These are phyloP conservation scores for Elysia crispata DNA, from an alignment of 2,888 invertebrate species.

Conservation along the genomic window DNA sequence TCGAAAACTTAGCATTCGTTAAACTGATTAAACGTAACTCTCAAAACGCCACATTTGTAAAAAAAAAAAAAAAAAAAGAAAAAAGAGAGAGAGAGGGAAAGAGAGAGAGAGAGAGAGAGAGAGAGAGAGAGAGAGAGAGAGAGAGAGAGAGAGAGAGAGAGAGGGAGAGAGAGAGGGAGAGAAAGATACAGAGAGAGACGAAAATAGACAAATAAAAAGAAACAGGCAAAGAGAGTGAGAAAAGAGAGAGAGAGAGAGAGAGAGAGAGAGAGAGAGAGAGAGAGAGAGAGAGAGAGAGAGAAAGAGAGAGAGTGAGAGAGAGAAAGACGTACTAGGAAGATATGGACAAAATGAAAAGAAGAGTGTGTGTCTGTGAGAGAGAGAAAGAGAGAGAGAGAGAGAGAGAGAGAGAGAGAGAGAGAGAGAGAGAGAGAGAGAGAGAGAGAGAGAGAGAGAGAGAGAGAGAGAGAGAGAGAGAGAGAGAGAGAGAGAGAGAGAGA, in stretches of 20 bases:
- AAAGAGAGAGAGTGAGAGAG: background rate
- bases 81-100: no score
- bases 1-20: no score
- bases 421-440: background rate
- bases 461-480: slow-evolving; percentile 20
- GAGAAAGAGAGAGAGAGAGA: slow-evolving; percentile 17
- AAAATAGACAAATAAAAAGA: no score
- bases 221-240: no score
- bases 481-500: slow-evolving; percentile 6
- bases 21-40: no score
- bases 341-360: slow-evolving; percentile 2
- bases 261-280: background rate
- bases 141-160: no score
- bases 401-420: slow-evolving; percentile 1
- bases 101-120: no score
- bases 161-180: no score
- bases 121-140: no score
- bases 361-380: slow-evolving; percentile 9
- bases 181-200: no score
- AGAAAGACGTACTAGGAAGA: background rate
- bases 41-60: no score
- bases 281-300: background rate
- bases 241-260: background rate
- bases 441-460: slow-evolving; percentile 13
- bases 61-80: no score